phyloP scores from a whole-genome alignment of 2,113 vertebrate species.

The Hepsetus odoe region DNA sequence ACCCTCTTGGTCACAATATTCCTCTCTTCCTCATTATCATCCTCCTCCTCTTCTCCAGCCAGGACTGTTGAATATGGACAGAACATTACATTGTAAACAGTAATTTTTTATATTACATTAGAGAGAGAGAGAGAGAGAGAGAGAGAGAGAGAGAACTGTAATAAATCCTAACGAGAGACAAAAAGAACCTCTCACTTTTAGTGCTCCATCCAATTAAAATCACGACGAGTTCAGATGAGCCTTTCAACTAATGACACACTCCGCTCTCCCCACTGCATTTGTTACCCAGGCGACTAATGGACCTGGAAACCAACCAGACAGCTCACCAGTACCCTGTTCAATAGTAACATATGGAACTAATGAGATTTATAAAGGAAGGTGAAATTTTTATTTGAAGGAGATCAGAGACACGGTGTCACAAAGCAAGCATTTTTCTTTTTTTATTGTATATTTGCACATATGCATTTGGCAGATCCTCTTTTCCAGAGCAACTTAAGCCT shows the following conservation, averaged over 20 bases:
- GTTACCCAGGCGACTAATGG: conserved; percentile 46
- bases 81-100: not conserved
- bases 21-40: conserved; percentile 58
- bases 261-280: conserved; percentile 47
- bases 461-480: no score
- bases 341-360: not conserved
- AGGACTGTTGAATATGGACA: not conserved
- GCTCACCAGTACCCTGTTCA: not conserved
- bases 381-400: not conserved
- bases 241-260: conserved; percentile 36
- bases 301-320: conserved; percentile 13
- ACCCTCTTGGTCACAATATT: conserved; percentile 54
- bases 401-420: not conserved
- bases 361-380: not conserved
- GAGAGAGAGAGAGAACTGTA: not conserved
- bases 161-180: conserved; percentile 21
- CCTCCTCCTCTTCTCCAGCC: conserved; percentile 56
- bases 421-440: not conserved
- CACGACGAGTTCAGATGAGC: conserved; percentile 43
- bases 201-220: conserved; percentile 42
- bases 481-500: no score
- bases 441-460: no score
- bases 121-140: not conserved
- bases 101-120: not conserved
- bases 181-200: conserved; percentile 35